These are phyloP conservation scores for Arbacia lixula DNA, from an alignment of 53 echinoderm and acorn worm genomes.

Conservation along the genomic window DNA sequence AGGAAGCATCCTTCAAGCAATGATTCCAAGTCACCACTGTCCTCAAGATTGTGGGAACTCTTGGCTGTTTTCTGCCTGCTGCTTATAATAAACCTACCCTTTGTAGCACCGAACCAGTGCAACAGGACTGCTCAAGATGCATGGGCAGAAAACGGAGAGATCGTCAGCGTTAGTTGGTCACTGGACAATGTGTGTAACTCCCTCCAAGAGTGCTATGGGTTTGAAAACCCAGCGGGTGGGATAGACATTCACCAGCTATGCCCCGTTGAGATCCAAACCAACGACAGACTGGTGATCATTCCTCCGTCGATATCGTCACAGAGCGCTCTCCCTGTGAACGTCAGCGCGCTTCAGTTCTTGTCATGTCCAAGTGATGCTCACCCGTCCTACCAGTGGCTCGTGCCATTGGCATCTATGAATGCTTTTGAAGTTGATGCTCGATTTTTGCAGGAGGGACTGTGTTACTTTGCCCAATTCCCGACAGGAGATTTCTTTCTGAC, in stretches of 20 bases:
- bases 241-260: constrained; percentile 68
- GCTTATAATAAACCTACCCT: too few species aligned
- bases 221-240: not conserved
- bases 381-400: constrained; percentile 38
- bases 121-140: not conserved
- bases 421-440: constrained; percentile 41
- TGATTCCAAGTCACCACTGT: too few species aligned
- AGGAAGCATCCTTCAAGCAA: too few species aligned
- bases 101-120: too few species aligned
- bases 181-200: constrained; percentile 62
- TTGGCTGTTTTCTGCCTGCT: too few species aligned
- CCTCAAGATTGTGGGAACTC: too few species aligned
- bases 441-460: constrained; percentile 61
- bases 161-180: constrained; percentile 53
- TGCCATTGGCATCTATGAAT: constrained; percentile 15
- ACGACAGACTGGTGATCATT: constrained; percentile 65
- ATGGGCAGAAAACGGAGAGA: constrained; percentile 8
- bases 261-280: constrained; percentile 69
- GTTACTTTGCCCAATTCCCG: constrained; percentile 67
- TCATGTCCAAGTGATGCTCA: constrained; percentile 48
- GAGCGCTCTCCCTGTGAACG: constrained; percentile 62
- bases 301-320: constrained; percentile 50
- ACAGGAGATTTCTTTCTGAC: constrained; percentile 50
- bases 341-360: constrained; percentile 49
- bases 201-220: constrained; percentile 67